phyloP scores from a whole-genome alignment of 2,797 vertebrate species.

The Crax fasciolata region DNA sequence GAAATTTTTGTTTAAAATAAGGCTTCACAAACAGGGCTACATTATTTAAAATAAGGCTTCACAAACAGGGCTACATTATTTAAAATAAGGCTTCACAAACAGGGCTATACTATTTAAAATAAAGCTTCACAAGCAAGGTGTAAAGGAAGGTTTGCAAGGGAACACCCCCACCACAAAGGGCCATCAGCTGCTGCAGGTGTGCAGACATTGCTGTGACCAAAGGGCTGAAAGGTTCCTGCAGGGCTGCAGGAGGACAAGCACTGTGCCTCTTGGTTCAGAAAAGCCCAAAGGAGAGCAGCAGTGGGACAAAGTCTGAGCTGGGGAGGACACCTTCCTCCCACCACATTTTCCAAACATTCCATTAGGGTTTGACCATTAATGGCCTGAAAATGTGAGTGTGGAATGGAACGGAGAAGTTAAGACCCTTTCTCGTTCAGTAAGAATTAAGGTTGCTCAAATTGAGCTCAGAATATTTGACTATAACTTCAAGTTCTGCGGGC shows the following conservation, averaged over 20 bases:
- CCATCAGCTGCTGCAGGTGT: accelerated
- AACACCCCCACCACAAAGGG: not conserved
- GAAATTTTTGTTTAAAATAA: accelerated
- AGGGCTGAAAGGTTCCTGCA: not conserved
- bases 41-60: too few species aligned
- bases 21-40: not conserved
- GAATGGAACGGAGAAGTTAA: not conserved
- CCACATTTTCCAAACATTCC: not conserved
- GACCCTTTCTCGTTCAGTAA: not conserved
- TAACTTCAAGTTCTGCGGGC: slow-evolving; percentile 45
- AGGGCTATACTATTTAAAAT: not conserved
- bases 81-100: not conserved
- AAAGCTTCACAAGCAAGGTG: not conserved
- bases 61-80: too few species aligned
- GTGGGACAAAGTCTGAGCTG: not conserved
- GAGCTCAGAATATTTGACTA: slow-evolving; percentile 9
- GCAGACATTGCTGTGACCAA: not conserved
- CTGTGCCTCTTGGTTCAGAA: not conserved
- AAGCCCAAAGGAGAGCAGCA: not conserved
- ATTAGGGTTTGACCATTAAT: not conserved
- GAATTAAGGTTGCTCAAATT: slow-evolving; percentile 33
- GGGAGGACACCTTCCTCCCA: not conserved
- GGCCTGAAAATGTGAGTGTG: not conserved
- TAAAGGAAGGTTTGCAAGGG: not conserved
- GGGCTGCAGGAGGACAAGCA: not conserved